Evolutionary conservation across 2,888 invertebrate genomes (phyloP).

Genomic region (Maniola hyperantus): DNA sequence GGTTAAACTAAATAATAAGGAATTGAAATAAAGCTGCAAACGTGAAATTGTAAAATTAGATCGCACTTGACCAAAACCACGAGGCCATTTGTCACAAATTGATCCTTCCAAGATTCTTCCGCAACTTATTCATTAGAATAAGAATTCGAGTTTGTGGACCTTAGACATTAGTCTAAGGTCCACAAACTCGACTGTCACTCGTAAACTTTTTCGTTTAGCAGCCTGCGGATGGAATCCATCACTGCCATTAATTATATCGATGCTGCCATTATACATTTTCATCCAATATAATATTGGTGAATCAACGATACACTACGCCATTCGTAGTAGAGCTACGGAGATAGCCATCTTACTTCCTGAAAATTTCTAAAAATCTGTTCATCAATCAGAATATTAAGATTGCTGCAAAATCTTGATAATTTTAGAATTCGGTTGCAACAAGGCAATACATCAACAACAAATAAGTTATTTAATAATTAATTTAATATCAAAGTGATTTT

Average conservation of each 20-base stretch:
- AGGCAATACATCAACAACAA: no score
- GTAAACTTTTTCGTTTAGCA: constrained; percentile 65
- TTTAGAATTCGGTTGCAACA: no score
- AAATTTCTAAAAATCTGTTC: neutral
- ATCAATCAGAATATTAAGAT: no score
- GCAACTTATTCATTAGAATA: no score
- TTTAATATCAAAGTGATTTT: no score
- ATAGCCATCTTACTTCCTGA: neutral
- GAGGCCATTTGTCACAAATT: constrained; percentile 67
- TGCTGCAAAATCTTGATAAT: no score
- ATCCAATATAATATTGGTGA: neutral
- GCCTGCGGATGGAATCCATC: constrained; percentile 44
- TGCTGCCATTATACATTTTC: constrained; percentile 48
- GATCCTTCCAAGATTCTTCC: constrained; percentile 52
- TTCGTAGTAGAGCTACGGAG: neutral
- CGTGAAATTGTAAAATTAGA: no score
- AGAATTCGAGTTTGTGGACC: no score
- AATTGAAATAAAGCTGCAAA: no score
- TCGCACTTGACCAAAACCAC: constrained; percentile 45
- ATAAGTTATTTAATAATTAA: no score
- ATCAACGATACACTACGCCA: neutral
- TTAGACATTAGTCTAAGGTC: constrained; percentile 31
- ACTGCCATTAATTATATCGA: constrained; percentile 58
- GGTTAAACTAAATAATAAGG: no score
- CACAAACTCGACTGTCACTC: constrained; percentile 60